A percentile compares a stretch with the other conserved stretches of the same genome.
Conservation (phyloP, 2,113 vertebrate species). For the Pomatorhinus ruficollis region DNA sequence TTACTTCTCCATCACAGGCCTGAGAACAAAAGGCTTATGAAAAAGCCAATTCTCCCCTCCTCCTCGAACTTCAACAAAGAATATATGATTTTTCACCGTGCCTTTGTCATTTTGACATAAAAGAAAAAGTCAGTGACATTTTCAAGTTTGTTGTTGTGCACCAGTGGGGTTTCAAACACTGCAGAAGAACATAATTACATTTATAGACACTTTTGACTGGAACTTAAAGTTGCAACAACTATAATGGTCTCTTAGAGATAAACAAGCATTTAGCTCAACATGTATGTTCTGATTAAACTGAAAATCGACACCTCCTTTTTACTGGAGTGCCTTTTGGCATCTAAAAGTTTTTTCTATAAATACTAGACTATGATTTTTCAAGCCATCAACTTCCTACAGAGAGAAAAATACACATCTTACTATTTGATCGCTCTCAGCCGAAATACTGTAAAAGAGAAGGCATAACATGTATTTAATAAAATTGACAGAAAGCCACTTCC, state of each 20-base stretch:
- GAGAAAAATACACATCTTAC: not conserved
- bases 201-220: not conserved
- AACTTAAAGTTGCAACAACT: not conserved
- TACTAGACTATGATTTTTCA: not conserved
- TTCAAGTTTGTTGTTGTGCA: not conserved
- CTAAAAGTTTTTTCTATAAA: not conserved
- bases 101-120: not conserved
- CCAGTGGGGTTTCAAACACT: not conserved
- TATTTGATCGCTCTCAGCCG: not conserved
- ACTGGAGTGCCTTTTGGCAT: not conserved
- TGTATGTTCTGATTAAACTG: not conserved
- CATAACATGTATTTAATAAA: not conserved
- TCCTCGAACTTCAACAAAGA: not conserved
- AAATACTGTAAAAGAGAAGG: not conserved
- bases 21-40: not conserved
- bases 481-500: not conserved
- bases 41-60: not conserved
- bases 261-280: not conserved
- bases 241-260: not conserved
- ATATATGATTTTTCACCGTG: not conserved
- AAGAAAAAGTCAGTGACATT: not conserved
- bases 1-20: not conserved
- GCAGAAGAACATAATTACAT: conserved; percentile 2
- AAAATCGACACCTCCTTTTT: not conserved
- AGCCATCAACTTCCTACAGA: not conserved